Conservation (phyloP, 2,888 invertebrate genomes). For the Nymphalis polychloros region DNA sequence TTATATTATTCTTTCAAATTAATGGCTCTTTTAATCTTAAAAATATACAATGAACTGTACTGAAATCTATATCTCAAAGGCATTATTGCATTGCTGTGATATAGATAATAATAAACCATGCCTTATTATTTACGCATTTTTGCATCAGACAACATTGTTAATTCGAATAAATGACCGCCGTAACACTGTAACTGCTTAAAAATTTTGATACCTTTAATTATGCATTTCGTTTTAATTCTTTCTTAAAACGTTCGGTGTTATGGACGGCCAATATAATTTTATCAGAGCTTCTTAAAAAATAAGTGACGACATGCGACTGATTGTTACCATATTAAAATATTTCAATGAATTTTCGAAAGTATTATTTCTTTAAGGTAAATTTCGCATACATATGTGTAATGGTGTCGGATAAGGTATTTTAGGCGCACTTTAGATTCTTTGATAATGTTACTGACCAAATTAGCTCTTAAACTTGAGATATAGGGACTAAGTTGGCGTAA, state of each 20-base stretch:
- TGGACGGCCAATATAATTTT: conserved; percentile 30
- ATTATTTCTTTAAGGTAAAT: conserved; percentile 15
- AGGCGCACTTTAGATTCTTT: conserved; percentile 2
- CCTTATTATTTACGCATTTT: conserved; percentile 44
- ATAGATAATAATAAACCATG: conserved; percentile 53
- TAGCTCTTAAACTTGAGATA: background rate
- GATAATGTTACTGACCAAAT: conserved; percentile 6
- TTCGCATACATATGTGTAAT: conserved; percentile 15
- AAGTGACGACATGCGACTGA: conserved; percentile 55
- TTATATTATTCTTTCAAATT: background rate
- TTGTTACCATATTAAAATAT: conserved; percentile 47
- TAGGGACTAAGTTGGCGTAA: conserved; percentile 1
- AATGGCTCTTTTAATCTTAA: background rate
- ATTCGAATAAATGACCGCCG: conserved; percentile 20
- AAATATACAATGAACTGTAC: background rate
- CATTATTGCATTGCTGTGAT: conserved; percentile 57
- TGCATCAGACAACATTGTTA: conserved; percentile 17
- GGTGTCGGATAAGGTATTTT: conserved; percentile 21
- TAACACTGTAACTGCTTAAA: conserved; percentile 4
- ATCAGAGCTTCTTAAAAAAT: conserved; percentile 56
- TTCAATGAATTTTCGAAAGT: conserved; percentile 11
- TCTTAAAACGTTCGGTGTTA: conserved; percentile 8
- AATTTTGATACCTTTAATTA: conserved; percentile 14
- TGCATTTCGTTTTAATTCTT: conserved; percentile 1
- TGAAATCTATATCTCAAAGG: conserved; percentile 34